Base-by-base conservation (phyloP, 1,140 invertebrate species). In the Schlechtendalia chinensis region DNA sequence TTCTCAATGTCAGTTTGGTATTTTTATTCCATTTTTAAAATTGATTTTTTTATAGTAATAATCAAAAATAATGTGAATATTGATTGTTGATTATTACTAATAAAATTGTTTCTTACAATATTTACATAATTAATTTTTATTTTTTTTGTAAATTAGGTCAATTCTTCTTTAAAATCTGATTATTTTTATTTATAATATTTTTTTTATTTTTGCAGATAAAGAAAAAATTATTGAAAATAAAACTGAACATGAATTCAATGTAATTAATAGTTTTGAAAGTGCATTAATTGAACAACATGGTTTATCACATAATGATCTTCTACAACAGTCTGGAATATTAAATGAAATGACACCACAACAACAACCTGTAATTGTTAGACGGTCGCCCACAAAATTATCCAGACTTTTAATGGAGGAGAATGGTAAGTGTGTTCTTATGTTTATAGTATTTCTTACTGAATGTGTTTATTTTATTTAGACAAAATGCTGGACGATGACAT, bases 201-300 rank as follows among this genome's bases (percentile, higher is more conserved):
- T 29, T 29, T 32, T 61, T 29, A 19, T 29, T 65, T 39, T 45
- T 3, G 19, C 5, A 77, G 74, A 77, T 59, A 58, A 58, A 77
- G 74, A 61, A 45, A 71, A 71, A 53, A 8, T 17, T n/a, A 61
- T 39, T 77, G 53, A 45, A 24, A 17, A n/a, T 39, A 77, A 77
- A 59, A 27, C 32, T 22, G 12, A 47, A 45, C 56, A 77, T 29
- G 56, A 77, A 45, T 19, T 77, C 12, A 61, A 61, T 61, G 56
- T 61, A 32, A 61, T 77, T 0, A 77, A 77, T 45, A 77, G 54
- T 59, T 59, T 77, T 86, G 84, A 83, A 86, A 65, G 88, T 87
- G 83, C 87, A 88, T 83, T 87, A 45, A 45, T 45, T 29, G 45
- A 67, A 29, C 82, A 72, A 74, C 67, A 65, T 54, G n/a, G 69